These are phyloP conservation scores for Latheticus oryzae DNA, from an alignment of 2,888 invertebrate species.

Conservation along the genomic window DNA sequence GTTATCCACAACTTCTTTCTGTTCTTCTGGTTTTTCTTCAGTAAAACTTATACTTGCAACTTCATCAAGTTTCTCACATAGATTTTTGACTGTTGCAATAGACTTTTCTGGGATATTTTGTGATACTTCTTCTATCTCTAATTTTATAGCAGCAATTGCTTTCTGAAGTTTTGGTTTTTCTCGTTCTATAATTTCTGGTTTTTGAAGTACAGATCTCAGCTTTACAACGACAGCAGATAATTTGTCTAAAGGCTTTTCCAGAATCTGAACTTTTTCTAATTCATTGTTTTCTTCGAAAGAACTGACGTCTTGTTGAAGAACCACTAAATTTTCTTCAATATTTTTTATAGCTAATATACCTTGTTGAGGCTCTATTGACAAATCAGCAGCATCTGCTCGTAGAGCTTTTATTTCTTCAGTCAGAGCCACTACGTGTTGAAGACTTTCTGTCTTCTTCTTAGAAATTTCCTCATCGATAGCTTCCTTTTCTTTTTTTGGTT, in stretches of 20 bases:
- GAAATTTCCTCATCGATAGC: too few species aligned
- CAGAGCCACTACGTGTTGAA: constrained; percentile 5
- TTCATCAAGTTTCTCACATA: too few species aligned
- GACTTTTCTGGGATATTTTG: constrained; percentile 30
- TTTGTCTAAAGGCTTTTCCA: constrained; percentile 48
- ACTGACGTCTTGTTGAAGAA: background rate
- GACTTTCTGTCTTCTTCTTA: too few species aligned
- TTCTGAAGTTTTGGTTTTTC: constrained; percentile 42
- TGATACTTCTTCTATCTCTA: constrained; percentile 28
- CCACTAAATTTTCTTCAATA: constrained; percentile 19
- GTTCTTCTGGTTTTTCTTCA: too few species aligned
- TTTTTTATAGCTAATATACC: constrained; percentile 23
- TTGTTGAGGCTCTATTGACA: background rate
- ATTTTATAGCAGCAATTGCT: constrained; percentile 41
- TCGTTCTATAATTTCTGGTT: constrained; percentile 40
- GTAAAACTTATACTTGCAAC: too few species aligned
- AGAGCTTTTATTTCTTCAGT: constrained; percentile 11
- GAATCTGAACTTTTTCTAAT: too few species aligned
- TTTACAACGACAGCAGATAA: constrained; percentile 45
- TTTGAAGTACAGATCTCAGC: constrained; percentile 32
- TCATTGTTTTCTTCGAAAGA: too few species aligned
- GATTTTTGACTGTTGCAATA: too few species aligned
- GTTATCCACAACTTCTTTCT: constrained; percentile 6
- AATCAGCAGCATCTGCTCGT: background rate
- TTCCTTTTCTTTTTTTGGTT: constrained; percentile 9